Evolutionary conservation across 2,888 invertebrate species (phyloP).

Genomic region (Sinopyrophorus schimmeli): DNA sequence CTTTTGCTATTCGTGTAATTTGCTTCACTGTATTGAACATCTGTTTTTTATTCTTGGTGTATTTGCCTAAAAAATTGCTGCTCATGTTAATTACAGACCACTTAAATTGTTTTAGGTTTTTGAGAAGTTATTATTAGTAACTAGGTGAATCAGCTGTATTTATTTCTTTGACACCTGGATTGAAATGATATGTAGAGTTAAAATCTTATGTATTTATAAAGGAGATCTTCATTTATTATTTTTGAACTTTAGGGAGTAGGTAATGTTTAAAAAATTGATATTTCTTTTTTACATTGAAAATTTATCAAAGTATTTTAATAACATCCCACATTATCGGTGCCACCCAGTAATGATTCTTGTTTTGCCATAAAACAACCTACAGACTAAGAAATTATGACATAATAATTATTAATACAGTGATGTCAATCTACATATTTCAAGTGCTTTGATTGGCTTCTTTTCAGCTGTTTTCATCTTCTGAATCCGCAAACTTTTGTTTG

Average conservation of each 20-base stretch:
- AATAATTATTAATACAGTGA: constrained; percentile 22
- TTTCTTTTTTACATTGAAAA: too few species aligned
- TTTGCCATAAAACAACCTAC: constrained; percentile 21
- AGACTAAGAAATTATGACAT: constrained; percentile 26
- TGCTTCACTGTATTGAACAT: constrained; percentile 11
- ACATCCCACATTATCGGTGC: constrained; percentile 11
- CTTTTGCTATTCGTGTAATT: constrained; percentile 12
- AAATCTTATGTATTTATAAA: too few species aligned
- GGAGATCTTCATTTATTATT: too few species aligned
- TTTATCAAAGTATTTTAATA: too few species aligned
- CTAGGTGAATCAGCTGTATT: constrained; percentile 17
- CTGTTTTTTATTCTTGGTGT: constrained; percentile 17
- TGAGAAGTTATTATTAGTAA: constrained; percentile 2
- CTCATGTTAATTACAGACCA: constrained; percentile 4
- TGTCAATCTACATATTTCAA: constrained; percentile 11
- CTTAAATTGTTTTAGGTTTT: background rate
- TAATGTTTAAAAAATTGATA: too few species aligned
- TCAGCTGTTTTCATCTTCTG: too few species aligned
- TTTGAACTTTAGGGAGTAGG: too few species aligned
- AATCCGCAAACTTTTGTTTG: too few species aligned
- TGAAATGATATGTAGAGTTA: background rate
- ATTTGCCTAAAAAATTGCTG: constrained; percentile 3
- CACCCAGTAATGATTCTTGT: constrained; percentile 12
- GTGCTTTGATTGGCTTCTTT: constrained; percentile 22
- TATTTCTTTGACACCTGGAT: background rate